Conservation (phyloP, 1,140 invertebrate genomes). For the Chrysomallon squamiferum region DNA sequence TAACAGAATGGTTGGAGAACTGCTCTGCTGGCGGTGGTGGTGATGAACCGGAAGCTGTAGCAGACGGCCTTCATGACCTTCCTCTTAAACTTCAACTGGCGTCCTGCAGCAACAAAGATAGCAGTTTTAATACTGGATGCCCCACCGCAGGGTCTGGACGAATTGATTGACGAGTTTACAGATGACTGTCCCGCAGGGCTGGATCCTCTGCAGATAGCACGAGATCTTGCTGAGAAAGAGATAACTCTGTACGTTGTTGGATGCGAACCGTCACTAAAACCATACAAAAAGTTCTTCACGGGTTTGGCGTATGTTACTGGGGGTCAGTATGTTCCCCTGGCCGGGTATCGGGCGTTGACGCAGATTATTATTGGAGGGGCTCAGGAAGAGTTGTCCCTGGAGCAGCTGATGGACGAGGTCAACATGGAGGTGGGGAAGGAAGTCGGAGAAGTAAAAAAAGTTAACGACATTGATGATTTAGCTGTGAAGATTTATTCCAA, state of each 20-base stretch:
- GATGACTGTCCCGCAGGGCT: constrained; percentile 37
- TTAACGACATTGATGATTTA: constrained; percentile 31
- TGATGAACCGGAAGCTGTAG: constrained; percentile 52
- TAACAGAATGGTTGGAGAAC: constrained; percentile 48
- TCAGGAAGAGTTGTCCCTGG: constrained; percentile 52
- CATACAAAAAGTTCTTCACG: constrained; percentile 55
- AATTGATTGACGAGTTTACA: constrained; percentile 27
- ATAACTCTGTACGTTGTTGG: constrained; percentile 52
- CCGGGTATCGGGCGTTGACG: constrained; percentile 33
- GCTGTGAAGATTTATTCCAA: constrained; percentile 31
- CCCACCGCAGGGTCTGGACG: constrained; percentile 49
- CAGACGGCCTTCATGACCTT: constrained; percentile 49
- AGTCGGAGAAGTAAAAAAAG: constrained; percentile 15
- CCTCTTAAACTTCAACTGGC: constrained; percentile 50
- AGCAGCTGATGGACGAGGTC: constrained; percentile 48
- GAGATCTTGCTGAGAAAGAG: constrained; percentile 45
- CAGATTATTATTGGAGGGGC: constrained; percentile 52
- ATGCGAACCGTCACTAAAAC: constrained; percentile 45
- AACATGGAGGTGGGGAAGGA: constrained; percentile 38
- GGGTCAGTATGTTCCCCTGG: constrained; percentile 55
- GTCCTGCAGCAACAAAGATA: constrained; percentile 51
- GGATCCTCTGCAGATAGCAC: constrained; percentile 46
- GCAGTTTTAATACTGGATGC: constrained; percentile 53
- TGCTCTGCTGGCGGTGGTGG: constrained; percentile 47
- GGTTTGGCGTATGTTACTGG: constrained; percentile 52